Percentiles rank a stretch among this genome's conserved stretches.
Evolutionary conservation across 2,113 vertebrate species (phyloP).

Genomic region (Atrichornis clamosus): DNA sequence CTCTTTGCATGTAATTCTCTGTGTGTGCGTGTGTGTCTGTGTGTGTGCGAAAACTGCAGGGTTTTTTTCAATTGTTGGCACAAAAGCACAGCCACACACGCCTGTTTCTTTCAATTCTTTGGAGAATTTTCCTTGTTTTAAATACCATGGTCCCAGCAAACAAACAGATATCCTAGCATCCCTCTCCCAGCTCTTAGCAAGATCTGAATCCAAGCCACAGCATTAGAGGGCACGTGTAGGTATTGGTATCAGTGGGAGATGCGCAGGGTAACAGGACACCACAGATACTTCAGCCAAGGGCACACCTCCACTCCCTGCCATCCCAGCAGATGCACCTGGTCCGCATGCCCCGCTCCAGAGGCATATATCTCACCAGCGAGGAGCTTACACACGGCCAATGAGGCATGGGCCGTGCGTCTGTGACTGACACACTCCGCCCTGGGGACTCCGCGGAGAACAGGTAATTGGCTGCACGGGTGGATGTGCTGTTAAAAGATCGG

Average conservation of each 20-base stretch:
- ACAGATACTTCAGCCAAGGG: background rate
- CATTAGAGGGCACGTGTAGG: fast-evolving
- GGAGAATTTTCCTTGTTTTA: background rate
- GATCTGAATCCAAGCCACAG: background rate
- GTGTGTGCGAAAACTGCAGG: fast-evolving
- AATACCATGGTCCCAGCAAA: fast-evolving
- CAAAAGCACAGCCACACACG: background rate
- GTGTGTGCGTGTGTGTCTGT: fast-evolving
- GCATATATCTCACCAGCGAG: background rate
- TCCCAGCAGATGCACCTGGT: background rate
- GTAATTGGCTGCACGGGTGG: background rate
- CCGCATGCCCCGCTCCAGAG: background rate
- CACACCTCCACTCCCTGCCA: background rate
- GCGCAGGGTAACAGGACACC: background rate
- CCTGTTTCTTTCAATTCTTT: background rate
- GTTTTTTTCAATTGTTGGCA: background rate
- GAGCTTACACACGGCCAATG: background rate
- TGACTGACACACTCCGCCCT: fast-evolving
- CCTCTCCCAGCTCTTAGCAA: background rate
- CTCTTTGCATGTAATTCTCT: background rate
- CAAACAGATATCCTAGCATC: fast-evolving
- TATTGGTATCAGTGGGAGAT: fast-evolving
- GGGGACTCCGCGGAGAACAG: background rate
- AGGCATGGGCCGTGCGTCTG: background rate
- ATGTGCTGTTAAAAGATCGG: fast-evolving